Evolutionary conservation across 2,113 vertebrate genomes (phyloP).

Genomic region (Callospermophilus lateralis): DNA sequence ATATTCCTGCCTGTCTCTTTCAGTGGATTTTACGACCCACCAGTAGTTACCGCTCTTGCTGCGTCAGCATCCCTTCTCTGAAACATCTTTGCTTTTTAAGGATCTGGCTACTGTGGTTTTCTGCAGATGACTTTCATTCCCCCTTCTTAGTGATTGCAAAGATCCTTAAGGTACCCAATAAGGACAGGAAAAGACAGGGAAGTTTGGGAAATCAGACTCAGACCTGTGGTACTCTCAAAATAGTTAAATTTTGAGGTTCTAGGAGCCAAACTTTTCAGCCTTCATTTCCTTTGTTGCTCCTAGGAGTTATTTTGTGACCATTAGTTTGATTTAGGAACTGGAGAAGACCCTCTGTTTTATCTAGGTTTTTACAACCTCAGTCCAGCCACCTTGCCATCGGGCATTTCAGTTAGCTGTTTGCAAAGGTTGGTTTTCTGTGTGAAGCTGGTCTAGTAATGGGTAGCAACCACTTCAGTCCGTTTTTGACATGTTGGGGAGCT

Average conservation of each 20-base stretch:
- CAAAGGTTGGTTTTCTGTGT: slow-evolving; percentile 55
- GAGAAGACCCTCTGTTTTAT: slow-evolving; percentile 58
- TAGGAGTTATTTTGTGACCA: slow-evolving; percentile 67
- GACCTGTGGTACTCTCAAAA: slow-evolving; percentile 41
- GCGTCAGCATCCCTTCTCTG: slow-evolving; percentile 78
- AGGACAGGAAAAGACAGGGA: slow-evolving; percentile 49
- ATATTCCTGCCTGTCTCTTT: slow-evolving; percentile 80
- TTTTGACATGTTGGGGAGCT: neutral
- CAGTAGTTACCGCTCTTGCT: slow-evolving; percentile 70
- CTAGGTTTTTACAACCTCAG: slow-evolving; percentile 53
- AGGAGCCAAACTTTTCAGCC: slow-evolving; percentile 70
- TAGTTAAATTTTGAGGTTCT: slow-evolving; percentile 52
- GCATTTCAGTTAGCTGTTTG: slow-evolving; percentile 47
- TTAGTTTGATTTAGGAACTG: slow-evolving; percentile 63
- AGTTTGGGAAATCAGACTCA: slow-evolving; percentile 42
- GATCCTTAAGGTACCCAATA: slow-evolving; percentile 64
- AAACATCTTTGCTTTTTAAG: slow-evolving; percentile 80
- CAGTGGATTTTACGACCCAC: slow-evolving; percentile 73
- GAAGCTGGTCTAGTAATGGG: neutral
- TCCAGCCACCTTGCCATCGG: slow-evolving; percentile 46
- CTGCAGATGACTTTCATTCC: slow-evolving; percentile 73
- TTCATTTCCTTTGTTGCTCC: slow-evolving; percentile 72
- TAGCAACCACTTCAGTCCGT: slow-evolving; percentile 22
- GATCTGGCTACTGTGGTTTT: slow-evolving; percentile 80
- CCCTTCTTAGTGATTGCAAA: slow-evolving; percentile 58